Evolutionary conservation across 2,113 vertebrate species (phyloP).

Genomic region (Cavia aperea): DNA sequence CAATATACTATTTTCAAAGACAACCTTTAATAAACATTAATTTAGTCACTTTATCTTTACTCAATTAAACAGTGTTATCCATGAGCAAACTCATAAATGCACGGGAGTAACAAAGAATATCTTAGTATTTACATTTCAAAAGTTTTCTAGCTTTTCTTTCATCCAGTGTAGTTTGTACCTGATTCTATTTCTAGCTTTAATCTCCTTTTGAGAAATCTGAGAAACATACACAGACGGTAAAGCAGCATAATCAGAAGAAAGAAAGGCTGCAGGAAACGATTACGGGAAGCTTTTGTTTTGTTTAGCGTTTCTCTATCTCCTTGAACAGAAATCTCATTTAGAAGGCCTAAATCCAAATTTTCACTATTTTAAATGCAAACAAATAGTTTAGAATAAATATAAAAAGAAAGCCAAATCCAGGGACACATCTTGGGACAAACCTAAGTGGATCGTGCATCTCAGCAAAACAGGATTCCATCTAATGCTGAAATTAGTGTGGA

Average conservation of each 20-base stretch:
- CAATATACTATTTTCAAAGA: constrained; percentile 33
- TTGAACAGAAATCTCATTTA: constrained; percentile 9
- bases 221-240: background rate
- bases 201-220: constrained; percentile 29
- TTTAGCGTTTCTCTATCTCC: background rate
- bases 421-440: background rate
- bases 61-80: constrained; percentile 24
- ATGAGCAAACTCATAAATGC: background rate
- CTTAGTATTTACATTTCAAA: constrained; percentile 37
- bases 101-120: background rate
- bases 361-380: constrained; percentile 24
- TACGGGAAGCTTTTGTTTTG: background rate
- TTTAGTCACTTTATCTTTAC: background rate
- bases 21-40: background rate
- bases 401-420: constrained; percentile 26
- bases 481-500: background rate
- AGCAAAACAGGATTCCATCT: background rate
- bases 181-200: constrained; percentile 7
- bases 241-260: background rate
- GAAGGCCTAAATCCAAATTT: background rate
- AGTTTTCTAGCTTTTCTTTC: background rate
- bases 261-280: background rate
- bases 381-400: constrained; percentile 3
- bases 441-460: background rate
- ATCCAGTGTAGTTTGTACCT: constrained; percentile 26